Conservation (phyloP, 1,140 invertebrate species). For the Macrocentrus cingulum region DNA sequence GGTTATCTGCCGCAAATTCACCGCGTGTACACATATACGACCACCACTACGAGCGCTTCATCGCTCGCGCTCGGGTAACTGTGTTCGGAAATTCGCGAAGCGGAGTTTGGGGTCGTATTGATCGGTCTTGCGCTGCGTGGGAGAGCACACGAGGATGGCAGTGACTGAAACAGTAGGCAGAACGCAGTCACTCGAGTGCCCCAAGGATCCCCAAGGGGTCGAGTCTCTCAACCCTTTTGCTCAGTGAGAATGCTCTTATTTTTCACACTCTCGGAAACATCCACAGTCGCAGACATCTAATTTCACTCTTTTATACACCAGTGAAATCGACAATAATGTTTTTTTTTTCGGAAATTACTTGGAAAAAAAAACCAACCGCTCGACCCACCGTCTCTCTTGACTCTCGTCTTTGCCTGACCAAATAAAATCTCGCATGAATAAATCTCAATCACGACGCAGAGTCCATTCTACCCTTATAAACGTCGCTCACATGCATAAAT, state of each 20-base stretch:
- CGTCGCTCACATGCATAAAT: no score
- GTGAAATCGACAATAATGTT: no score
- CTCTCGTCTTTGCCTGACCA: no score
- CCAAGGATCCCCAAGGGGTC: constrained; percentile 2
- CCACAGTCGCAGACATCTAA: no score
- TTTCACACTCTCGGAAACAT: background rate
- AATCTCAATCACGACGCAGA: no score
- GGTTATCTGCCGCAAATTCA: constrained; percentile 17
- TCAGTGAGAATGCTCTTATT: background rate
- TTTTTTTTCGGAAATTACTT: no score
- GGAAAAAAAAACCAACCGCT: no score
- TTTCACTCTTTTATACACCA: no score
- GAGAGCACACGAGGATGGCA: constrained; percentile 28
- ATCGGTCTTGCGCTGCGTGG: constrained; percentile 43
- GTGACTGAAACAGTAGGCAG: constrained; percentile 35
- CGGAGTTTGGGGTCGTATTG: constrained; percentile 50
- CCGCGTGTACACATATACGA: background rate
- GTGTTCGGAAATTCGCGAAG: constrained; percentile 46
- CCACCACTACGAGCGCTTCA: background rate
- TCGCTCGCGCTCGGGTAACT: constrained; percentile 30
- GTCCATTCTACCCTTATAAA: no score
- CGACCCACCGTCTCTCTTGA: no score
- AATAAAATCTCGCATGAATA: no score
- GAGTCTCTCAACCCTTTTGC: constrained; percentile 14
- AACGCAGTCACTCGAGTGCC: constrained; percentile 24